Evolutionary conservation across 2,797 vertebrate genomes (phyloP).

Genomic region (Odontamblyopus rebecca): DNA sequence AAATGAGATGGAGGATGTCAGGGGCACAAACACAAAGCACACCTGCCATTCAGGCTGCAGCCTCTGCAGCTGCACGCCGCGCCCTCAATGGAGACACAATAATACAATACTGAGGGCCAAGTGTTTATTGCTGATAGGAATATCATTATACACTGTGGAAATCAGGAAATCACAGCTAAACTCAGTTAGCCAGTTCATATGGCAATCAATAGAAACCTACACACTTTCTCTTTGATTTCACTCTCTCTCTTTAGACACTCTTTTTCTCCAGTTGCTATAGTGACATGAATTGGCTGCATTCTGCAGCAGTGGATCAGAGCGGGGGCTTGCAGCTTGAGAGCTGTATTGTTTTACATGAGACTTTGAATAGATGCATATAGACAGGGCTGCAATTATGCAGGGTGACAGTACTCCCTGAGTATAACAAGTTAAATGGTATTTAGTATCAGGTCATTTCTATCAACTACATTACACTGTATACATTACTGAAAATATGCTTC

Average conservation of each 20-base stretch:
- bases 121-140: constrained; percentile 66
- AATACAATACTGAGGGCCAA: constrained; percentile 49
- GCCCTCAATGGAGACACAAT: constrained; percentile 57
- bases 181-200: constrained; percentile 66
- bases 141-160: constrained; percentile 67
- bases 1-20: constrained; percentile 60
- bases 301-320: constrained; percentile 54
- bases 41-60: constrained; percentile 48
- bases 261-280: constrained; percentile 75
- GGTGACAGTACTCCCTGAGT: background rate
- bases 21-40: constrained; percentile 36
- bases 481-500: background rate
- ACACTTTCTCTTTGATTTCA: constrained; percentile 35
- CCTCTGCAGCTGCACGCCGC: constrained; percentile 26
- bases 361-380: constrained; percentile 20
- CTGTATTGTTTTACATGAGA: constrained; percentile 45
- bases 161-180: constrained; percentile 69
- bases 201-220: constrained; percentile 70
- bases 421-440: constrained; percentile 27
- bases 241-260: constrained; percentile 36
- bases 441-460: constrained; percentile 27
- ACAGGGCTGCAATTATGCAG: constrained; percentile 23
- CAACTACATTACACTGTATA: constrained; percentile 4
- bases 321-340: constrained; percentile 34
- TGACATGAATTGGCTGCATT: constrained; percentile 71